Evolutionary conservation across 2,113 vertebrate species (phyloP).

Genomic region (Petrocephalus zakoni): DNA sequence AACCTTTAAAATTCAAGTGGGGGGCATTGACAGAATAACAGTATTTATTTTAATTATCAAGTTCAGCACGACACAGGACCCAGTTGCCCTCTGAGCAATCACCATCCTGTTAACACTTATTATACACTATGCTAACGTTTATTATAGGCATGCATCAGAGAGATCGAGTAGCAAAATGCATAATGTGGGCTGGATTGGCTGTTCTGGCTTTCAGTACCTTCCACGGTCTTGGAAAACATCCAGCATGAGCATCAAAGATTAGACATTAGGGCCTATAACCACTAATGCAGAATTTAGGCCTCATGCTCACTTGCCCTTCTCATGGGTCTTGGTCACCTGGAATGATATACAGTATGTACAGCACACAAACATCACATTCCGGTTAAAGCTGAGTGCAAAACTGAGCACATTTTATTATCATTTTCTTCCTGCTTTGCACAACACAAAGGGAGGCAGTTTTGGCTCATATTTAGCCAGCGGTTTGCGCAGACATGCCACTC

Average conservation of each 20-base stretch:
- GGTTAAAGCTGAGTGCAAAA: background rate
- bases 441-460: background rate
- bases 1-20: background rate
- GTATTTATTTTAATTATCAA: background rate
- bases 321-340: no score
- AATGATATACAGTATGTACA: background rate
- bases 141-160: background rate
- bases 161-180: background rate
- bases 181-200: background rate
- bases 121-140: background rate
- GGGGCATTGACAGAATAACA: background rate
- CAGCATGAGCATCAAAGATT: background rate
- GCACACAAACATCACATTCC: background rate
- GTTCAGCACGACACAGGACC: background rate
- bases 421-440: background rate
- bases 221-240: background rate
- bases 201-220: background rate
- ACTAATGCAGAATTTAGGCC: background rate
- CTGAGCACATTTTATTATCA: background rate
- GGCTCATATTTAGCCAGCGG: background rate
- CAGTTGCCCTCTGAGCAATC: background rate
- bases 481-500: constrained; percentile 2
- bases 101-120: background rate
- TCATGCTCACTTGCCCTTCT: background rate
- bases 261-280: background rate